A percentile compares a stretch with the other conserved stretches of the same genome.
These are phyloP conservation scores for Andricus grossulariae DNA, from an alignment of 1,140 invertebrate genomes.

Conservation along the genomic window DNA sequence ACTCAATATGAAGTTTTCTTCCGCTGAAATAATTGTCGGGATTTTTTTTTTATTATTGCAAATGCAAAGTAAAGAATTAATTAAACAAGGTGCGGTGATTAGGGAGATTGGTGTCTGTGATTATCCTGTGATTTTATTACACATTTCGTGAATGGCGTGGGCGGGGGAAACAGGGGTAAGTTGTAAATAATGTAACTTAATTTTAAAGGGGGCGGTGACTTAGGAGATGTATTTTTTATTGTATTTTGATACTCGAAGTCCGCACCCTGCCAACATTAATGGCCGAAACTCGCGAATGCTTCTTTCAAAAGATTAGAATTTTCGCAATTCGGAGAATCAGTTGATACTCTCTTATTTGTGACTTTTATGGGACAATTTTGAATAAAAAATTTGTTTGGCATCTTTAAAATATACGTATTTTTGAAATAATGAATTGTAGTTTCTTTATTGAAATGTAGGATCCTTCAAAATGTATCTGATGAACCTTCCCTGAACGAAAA, in stretches of 20 bases:
- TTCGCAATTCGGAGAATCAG: no score
- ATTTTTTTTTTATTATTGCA: slow-evolving; percentile 69
- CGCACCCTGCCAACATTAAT: slow-evolving; percentile 62
- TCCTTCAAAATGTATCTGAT: no score
- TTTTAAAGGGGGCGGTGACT: slow-evolving; percentile 69
- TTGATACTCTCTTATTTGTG: no score
- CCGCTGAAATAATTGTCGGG: slow-evolving; percentile 72
- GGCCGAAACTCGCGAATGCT: slow-evolving; percentile 45
- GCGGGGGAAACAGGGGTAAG: slow-evolving; percentile 51
- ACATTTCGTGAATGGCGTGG: slow-evolving; percentile 57
- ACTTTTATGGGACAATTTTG: no score
- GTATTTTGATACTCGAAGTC: slow-evolving; percentile 54
- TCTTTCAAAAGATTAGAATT: background rate
- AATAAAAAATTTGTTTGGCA: no score
- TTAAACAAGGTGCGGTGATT: slow-evolving; percentile 58
- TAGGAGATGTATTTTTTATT: slow-evolving; percentile 60
- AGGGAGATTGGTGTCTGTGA: slow-evolving; percentile 42
- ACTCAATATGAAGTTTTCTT: slow-evolving; percentile 53
- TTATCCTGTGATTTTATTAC: slow-evolving; percentile 41
- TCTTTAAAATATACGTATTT: no score
- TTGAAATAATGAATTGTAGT: no score
- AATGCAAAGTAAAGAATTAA: slow-evolving; percentile 64
- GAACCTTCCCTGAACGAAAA: no score
- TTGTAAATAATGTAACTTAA: slow-evolving; percentile 40
- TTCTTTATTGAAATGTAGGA: no score